Evolutionary conservation across 1,140 invertebrate genomes (phyloP).

Genomic region (Drosophila malerkotliana): DNA sequence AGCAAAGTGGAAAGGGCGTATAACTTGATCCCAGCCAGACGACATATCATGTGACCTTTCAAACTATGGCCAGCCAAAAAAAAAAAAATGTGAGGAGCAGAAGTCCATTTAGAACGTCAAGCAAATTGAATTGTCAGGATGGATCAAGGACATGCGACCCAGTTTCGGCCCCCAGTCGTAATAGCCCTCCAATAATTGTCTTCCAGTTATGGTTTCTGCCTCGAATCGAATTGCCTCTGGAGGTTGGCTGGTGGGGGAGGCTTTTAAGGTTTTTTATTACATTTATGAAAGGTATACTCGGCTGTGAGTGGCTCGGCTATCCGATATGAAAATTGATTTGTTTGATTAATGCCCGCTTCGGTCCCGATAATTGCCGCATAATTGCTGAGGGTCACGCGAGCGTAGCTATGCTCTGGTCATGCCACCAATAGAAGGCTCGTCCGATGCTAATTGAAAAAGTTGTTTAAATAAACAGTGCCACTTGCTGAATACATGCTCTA

Average conservation of each 20-base stretch:
- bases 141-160: slow-evolving; percentile 28
- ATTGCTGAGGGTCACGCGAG: slow-evolving; percentile 60
- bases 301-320: slow-evolving; percentile 43
- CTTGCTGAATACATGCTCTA: slow-evolving; percentile 7
- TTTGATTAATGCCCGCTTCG: slow-evolving; percentile 69
- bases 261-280: slow-evolving; percentile 81
- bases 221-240: slow-evolving; percentile 68
- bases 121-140: slow-evolving; percentile 51
- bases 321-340: slow-evolving; percentile 76
- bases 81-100: background rate
- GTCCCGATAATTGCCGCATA: slow-evolving; percentile 67
- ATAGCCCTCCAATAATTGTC: slow-evolving; percentile 57
- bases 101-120: slow-evolving; percentile 60
- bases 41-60: slow-evolving; percentile 61
- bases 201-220: slow-evolving; percentile 30
- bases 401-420: background rate
- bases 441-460: slow-evolving; percentile 64
- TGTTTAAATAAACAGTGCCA: slow-evolving; percentile 41
- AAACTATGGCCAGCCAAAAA: slow-evolving; percentile 23
- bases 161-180: slow-evolving; percentile 5
- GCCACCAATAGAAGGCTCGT: background rate
- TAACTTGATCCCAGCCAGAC: slow-evolving; percentile 55
- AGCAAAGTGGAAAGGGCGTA: slow-evolving; percentile 6
- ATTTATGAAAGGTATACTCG: slow-evolving; percentile 55
- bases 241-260: slow-evolving; percentile 29